Evolutionary conservation across 2,888 invertebrate species (phyloP).

Genomic region (Zonitis immaculata): DNA sequence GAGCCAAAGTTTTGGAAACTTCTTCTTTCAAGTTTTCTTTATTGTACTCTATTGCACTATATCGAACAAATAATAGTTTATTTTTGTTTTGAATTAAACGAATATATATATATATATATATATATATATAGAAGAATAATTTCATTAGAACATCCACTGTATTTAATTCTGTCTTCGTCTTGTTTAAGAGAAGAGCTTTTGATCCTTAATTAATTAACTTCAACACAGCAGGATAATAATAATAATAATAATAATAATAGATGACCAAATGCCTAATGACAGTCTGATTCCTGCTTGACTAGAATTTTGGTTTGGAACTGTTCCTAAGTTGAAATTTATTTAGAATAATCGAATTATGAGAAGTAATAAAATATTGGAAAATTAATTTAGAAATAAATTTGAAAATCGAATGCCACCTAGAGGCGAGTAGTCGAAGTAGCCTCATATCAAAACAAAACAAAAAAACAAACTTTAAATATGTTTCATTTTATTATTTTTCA

Average conservation of each 20-base stretch:
- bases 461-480: no score
- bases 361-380: no score
- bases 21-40: not conserved
- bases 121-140: not conserved
- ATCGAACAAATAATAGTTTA: not conserved
- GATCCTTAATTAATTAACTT: not conserved
- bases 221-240: no score
- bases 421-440: no score
- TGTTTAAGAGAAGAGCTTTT: not conserved
- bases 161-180: not conserved
- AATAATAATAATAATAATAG: not conserved
- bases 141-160: not conserved
- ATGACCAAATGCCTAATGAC: not conserved
- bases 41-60: not conserved
- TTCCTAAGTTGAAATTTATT: no score
- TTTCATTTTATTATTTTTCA: not conserved
- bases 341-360: no score
- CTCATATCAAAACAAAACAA: no score
- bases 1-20: not conserved
- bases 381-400: no score
- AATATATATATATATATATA: no score
- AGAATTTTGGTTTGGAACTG: not conserved
- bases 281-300: not conserved
- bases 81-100: no score
- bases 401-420: no score